Evolutionary conservation across 92 coral and sea anemone genomes (phyloP).

Genomic region (Bergia puertoricense): DNA sequence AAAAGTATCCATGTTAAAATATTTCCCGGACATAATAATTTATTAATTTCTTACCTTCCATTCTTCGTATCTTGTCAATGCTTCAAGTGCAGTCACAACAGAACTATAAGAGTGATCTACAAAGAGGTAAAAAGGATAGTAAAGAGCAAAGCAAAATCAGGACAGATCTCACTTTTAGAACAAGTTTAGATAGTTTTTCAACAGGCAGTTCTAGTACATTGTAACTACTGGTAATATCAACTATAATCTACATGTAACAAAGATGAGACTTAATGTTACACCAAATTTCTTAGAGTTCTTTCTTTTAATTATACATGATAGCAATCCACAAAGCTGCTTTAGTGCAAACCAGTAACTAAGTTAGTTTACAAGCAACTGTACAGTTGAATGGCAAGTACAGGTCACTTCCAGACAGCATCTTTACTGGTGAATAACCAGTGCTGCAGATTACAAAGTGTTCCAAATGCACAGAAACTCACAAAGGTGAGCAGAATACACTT

Average conservation of each 20-base stretch:
- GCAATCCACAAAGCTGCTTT: background rate
- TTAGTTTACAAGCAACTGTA: background rate
- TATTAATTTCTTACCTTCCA: conserved; percentile 25
- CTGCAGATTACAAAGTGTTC: no score
- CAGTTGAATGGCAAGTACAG: background rate
- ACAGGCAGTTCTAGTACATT: no score
- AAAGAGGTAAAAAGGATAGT: background rate
- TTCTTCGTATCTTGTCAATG: conserved; percentile 35
- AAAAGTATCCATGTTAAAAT: background rate
- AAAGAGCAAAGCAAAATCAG: background rate
- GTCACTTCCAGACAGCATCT: background rate
- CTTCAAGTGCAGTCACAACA: conserved; percentile 4
- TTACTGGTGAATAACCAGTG: background rate
- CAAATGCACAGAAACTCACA: no score
- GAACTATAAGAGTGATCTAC: background rate
- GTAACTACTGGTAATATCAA: no score
- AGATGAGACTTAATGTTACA: background rate
- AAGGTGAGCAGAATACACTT: background rate
- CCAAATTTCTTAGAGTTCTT: background rate
- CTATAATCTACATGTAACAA: no score
- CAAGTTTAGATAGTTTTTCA: no score
- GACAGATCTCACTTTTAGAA: no score
- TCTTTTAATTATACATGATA: background rate
- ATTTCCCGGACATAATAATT: background rate
- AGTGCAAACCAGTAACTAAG: background rate